Evolutionary conservation across 1,140 invertebrate genomes (phyloP).

Genomic region (Drosophila subobscura): DNA sequence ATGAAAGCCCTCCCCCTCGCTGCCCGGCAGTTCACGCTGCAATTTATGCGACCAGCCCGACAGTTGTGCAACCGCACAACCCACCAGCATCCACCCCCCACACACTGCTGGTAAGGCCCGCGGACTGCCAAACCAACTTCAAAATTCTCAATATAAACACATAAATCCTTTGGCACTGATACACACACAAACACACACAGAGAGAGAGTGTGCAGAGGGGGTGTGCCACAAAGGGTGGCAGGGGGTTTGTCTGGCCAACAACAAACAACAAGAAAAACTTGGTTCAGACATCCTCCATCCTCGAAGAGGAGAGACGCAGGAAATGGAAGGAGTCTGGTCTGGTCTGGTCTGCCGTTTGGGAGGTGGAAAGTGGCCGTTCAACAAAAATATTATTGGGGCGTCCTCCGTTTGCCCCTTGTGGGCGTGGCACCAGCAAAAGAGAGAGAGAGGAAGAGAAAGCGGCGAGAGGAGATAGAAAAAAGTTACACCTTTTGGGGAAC

Average conservation of each 20-base stretch:
- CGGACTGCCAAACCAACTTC: conserved; percentile 48
- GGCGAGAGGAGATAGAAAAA: conserved; percentile 1
- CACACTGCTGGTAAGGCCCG: conserved; percentile 2
- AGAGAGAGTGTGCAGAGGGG: neutral
- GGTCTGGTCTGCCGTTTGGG: neutral
- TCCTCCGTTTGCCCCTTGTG: neutral
- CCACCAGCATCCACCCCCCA: neutral
- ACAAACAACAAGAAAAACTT: conserved; percentile 8
- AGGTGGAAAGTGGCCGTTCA: conserved; percentile 26
- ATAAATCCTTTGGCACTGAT: conserved; percentile 45
- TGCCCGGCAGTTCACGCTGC: conserved; percentile 26
- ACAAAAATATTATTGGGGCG: conserved; percentile 47
- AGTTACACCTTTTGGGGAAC: conserved; percentile 29
- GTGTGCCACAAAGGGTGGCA: conserved; percentile 7
- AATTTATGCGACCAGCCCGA: conserved; percentile 62
- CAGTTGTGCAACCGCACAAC: conserved; percentile 60
- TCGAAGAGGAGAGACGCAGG: too few species aligned
- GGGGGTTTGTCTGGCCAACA: conserved; percentile 26
- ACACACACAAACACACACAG: conserved; percentile 10
- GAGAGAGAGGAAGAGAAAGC: neutral
- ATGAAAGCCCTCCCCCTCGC: conserved; percentile 18
- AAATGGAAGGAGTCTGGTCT: too few species aligned
- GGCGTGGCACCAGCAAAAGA: neutral
- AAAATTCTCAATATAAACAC: conserved; percentile 51
- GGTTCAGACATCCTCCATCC: neutral